A percentile compares a stretch with the other conserved stretches of the same genome.
Conservation (phyloP, 2,888 invertebrate genomes). For the Erpobdella octoculata region DNA sequence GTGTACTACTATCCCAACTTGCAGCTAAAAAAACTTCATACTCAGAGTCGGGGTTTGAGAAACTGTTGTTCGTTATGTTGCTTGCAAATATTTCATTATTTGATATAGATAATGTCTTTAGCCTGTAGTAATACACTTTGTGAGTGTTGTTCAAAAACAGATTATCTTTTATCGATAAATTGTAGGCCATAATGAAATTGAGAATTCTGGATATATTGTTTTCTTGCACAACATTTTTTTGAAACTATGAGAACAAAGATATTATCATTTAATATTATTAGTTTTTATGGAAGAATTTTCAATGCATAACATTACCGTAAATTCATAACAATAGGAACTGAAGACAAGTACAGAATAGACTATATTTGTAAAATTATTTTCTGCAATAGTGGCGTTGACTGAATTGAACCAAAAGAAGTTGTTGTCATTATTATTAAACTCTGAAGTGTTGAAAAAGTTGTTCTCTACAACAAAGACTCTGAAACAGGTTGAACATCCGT, state of each 20-base stretch:
- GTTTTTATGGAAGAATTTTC: neutral
- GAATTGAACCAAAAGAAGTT: neutral
- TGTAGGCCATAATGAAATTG: no score
- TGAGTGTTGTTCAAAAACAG: conserved; percentile 2
- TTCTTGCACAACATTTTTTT: no score
- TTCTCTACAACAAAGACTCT: neutral
- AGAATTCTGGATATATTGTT: neutral
- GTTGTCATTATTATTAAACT: neutral
- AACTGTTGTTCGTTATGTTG: neutral
- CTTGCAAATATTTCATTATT: neutral
- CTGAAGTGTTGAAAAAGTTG: neutral
- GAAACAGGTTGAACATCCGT: neutral
- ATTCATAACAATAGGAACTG: neutral
- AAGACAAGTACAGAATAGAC: neutral
- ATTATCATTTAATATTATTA: neutral
- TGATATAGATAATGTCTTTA: neutral
- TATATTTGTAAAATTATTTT: neutral
- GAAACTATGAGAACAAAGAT: no score
- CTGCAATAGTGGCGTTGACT: neutral
- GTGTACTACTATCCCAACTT: neutral
- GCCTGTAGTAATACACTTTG: neutral
- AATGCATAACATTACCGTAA: neutral
- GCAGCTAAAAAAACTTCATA: conserved; percentile 1
- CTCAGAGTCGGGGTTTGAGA: neutral
- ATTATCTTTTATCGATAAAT: neutral